Evolutionary conservation across 2,113 vertebrate species (phyloP).

Genomic region (Dasyprocta punctata): DNA sequence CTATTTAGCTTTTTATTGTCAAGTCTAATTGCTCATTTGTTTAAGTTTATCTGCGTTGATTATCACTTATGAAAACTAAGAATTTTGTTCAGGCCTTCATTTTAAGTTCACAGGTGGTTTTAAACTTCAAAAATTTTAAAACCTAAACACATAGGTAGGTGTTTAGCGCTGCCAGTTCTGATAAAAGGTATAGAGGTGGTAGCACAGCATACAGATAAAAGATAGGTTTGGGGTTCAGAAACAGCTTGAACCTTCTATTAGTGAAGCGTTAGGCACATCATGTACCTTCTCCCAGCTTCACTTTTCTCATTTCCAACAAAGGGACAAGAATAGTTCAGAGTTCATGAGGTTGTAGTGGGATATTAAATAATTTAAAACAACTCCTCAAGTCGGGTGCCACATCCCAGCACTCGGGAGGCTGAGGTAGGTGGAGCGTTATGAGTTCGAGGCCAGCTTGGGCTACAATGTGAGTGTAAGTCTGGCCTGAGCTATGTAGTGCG

Average conservation of each 20-base stretch:
- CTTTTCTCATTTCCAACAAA: neutral
- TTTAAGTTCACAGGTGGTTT: slow-evolving; percentile 21
- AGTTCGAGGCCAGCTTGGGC: too few relatives aligned
- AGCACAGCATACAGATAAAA: neutral
- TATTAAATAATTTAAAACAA: slow-evolving; percentile 48
- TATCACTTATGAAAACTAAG: slow-evolving; percentile 27
- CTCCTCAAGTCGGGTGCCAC: too few relatives aligned
- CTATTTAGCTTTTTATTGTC: slow-evolving; percentile 31
- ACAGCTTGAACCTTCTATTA: neutral
- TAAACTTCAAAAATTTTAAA: slow-evolving; percentile 17
- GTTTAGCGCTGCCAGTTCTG: neutral
- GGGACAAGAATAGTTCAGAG: neutral
- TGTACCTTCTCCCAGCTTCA: neutral
- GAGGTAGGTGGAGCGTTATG: too few relatives aligned
- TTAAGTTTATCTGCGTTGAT: slow-evolving; percentile 50
- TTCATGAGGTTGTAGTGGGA: neutral
- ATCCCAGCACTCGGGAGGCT: too few relatives aligned
- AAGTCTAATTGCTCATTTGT: slow-evolving; percentile 50
- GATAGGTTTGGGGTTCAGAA: neutral
- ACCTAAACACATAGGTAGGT: neutral
- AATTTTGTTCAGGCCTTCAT: neutral
- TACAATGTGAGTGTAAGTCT: too few relatives aligned
- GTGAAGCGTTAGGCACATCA: neutral
- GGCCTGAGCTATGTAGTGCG: too few relatives aligned
- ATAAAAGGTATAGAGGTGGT: neutral